Percentiles rank a stretch among this genome's conserved stretches.
Evolutionary conservation across 2,113 vertebrate species (phyloP).

Genomic region (Saccopteryx bilineata): DNA sequence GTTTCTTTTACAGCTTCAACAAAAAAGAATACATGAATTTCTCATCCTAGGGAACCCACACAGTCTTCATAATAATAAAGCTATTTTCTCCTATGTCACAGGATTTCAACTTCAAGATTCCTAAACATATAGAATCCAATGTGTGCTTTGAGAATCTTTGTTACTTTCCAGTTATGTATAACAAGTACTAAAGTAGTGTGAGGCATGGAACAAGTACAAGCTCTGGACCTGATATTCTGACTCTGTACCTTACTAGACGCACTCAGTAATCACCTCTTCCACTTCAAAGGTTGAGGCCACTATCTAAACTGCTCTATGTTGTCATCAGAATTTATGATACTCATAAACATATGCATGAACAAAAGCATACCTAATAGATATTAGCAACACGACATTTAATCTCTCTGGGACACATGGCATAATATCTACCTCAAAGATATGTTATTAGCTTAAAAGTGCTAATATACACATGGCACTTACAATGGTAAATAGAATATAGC

Average conservation of each 20-base stretch:
- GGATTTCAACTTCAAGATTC: not conserved
- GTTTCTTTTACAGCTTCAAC: not conserved
- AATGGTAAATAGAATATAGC: not conserved
- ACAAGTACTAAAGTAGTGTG: not conserved
- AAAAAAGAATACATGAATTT: not conserved
- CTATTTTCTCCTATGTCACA: not conserved
- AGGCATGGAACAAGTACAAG: not conserved
- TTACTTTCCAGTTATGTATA: not conserved
- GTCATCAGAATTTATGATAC: not conserved
- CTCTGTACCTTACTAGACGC: not conserved
- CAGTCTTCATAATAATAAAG: not conserved
- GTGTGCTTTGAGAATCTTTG: not conserved
- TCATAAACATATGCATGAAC: not conserved
- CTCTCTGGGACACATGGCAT: not conserved
- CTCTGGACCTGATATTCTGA: not conserved
- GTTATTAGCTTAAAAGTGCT: not conserved
- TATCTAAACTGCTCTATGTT: not conserved
- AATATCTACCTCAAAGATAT: not conserved
- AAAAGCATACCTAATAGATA: not conserved
- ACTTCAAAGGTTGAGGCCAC: not conserved
- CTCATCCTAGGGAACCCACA: not conserved
- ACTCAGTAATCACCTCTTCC: not conserved
- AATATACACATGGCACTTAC: not conserved
- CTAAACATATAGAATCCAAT: not conserved
- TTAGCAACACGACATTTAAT: not conserved